Percentiles rank a stretch among this genome's conserved stretches.
These are phyloP conservation scores for Parnassius smintheus DNA, from an alignment of 2,888 invertebrate genomes.

Conservation along the genomic window DNA sequence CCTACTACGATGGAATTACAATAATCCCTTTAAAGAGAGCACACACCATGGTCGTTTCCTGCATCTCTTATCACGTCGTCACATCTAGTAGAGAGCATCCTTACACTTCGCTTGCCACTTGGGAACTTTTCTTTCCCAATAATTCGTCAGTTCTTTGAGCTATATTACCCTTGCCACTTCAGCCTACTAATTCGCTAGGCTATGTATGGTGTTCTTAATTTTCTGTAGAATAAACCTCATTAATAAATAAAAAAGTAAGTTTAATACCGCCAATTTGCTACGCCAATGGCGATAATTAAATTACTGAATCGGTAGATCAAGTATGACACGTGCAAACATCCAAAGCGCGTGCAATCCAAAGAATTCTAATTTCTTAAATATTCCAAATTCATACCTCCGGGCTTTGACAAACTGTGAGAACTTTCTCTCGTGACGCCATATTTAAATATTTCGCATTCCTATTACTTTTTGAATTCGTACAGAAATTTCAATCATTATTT, in stretches of 20 bases:
- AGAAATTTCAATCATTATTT: slow-evolving; percentile 4
- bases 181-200: no score
- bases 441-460: slow-evolving; percentile 44
- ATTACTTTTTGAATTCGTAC: slow-evolving; percentile 7
- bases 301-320: neutral
- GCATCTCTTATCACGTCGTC: no score
- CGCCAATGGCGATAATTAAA: slow-evolving; percentile 14
- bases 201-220: no score
- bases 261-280: neutral
- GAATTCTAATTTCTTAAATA: slow-evolving; percentile 30
- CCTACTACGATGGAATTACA: no score
- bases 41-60: no score
- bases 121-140: no score
- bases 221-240: no score
- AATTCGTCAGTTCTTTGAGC: no score
- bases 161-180: no score
- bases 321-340: slow-evolving; percentile 20
- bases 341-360: slow-evolving; percentile 9
- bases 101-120: no score
- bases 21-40: no score
- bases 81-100: no score
- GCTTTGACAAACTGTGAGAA: slow-evolving; percentile 59
- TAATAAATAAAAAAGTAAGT: neutral
- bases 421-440: slow-evolving; percentile 51
- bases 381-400: slow-evolving; percentile 36